Evolutionary conservation across 1,140 invertebrate genomes (phyloP), one percentile per base, ranked within the genome.

Genomic region (Calephelis nemesis): DNA sequence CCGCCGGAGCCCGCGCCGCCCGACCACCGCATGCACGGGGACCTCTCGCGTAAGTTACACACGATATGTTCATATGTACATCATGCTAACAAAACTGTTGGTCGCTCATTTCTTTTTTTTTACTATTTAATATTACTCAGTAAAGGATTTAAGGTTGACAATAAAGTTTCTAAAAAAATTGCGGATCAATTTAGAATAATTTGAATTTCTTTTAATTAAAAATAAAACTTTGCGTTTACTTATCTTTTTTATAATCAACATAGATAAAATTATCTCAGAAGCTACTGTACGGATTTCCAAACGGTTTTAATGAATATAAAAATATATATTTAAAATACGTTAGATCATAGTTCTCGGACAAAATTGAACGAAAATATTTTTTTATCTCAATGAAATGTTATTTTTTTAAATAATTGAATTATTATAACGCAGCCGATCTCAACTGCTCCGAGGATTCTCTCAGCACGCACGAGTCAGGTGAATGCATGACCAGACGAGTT

Each of bases 1-100:
- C 95, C 96, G 47, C 96, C 96, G 62, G 96, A 97, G 90, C 96
- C 96, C 71, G 96, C 96, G 65, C 96, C 96, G 70, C 95, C 96
- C 69, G 96, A 96, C 86, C 95, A 95, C 82, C 93, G 93, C 76
- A 92, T 94, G 90, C 91, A 91, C 19, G 78, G 87, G 0, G 92
- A 92, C 74, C 68, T 92, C 39, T 92, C 92, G 58, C 92, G 92
- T 92, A 79, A 84, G 90, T 86, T 15, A 19, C 7, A 45, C 42
- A 7, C 7, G 4, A 45, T 45, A 45, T 9, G 6, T 3, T 30
- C 30, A 30, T 30, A 30, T 30, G 30, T 30, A 30, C 30, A 19
- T 1, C 15, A 19, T 19, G 15, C 0, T 19, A 19, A 19, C 0
- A 30, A 30, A 30, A 30, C 30, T 30, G 30, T 4, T 30, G 30